Evolutionary conservation across 2,113 vertebrate species (phyloP), one percentile per base, ranked within the genome.

Genomic region (Mirounga angustirostris): DNA sequence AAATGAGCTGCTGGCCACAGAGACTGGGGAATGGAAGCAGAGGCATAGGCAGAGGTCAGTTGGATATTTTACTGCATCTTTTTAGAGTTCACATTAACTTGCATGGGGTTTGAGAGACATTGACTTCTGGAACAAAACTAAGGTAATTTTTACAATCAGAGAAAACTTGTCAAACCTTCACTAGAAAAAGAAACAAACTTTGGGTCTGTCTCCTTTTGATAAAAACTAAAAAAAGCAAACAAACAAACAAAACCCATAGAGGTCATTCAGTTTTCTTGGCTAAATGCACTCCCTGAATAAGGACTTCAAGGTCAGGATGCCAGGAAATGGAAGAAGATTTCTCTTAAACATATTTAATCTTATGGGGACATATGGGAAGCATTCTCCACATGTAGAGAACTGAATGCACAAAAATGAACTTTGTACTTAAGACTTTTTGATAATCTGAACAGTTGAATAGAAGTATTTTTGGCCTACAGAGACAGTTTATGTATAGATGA

Each of bases 181-280:
- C 15, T 59, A 30, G 26, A 52, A 80, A 88, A 88, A 91, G n/a
- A 84, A 96, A 74, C 21, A 83, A 97, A 56, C n/a, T 93, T 69
- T 93, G 22, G n/a, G 26, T 74, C 58, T 91, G 91, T 91, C 50
- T 74, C 76, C 59, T 96, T 97, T 95, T 91, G 93, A 96, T 92
- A 97, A 95, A 95, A 92, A 81, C 58, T 63, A 65, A 85, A 87
- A 46, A 46, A 46, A 46, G 5, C 40, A 43, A 43, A 5, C 40
- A 43, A 43, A 43, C 40, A 46, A 46, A 46, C 33, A 28, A 65
- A 65, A 16, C 36, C 63, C 63, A n/a, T 15, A 50, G 36, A 88
- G 40, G 43, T 43, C 56, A 84, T 92, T 83, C 52, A 61, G 6
- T 78, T 71, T 78, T 89, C 30, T 74, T 89, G 89, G 91, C n/a